Conservation (phyloP, 2,888 invertebrate genomes). For the Sphinx pinastri region DNA sequence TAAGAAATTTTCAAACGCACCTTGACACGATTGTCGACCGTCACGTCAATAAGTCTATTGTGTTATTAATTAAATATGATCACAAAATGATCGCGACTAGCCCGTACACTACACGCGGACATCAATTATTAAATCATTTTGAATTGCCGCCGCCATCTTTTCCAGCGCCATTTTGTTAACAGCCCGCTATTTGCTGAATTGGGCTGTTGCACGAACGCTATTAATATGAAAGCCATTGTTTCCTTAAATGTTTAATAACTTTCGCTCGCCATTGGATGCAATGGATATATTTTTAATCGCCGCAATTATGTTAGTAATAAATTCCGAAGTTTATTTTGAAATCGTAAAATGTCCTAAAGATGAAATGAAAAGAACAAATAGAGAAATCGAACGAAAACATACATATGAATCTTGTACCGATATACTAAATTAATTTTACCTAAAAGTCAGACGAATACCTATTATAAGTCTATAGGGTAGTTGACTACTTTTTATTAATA, state of each 20-base stretch:
- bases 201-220: slow-evolving; percentile 13
- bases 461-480: no score
- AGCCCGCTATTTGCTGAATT: slow-evolving; percentile 22
- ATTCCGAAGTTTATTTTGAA: no score
- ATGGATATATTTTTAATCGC: slow-evolving; percentile 1
- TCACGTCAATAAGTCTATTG: slow-evolving; percentile 19
- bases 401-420: no score
- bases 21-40: slow-evolving; percentile 23
- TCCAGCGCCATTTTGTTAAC: slow-evolving; percentile 14
- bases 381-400: no score
- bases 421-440: no score
- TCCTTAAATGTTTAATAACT: slow-evolving; percentile 16
- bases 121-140: slow-evolving; percentile 15
- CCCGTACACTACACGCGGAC: slow-evolving; percentile 14
- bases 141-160: slow-evolving; percentile 22
- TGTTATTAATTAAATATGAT: slow-evolving; percentile 24
- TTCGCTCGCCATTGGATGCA: slow-evolving; percentile 25
- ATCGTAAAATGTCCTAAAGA: neutral
- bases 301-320: neutral
- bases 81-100: slow-evolving; percentile 9
- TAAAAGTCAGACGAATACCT: no score
- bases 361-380: no score
- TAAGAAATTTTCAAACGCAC: slow-evolving; percentile 8
- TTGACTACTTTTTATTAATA: no score
- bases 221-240: slow-evolving; percentile 17